Evolutionary conservation across 2,113 vertebrate genomes (phyloP).

Genomic region (Garra rufa): DNA sequence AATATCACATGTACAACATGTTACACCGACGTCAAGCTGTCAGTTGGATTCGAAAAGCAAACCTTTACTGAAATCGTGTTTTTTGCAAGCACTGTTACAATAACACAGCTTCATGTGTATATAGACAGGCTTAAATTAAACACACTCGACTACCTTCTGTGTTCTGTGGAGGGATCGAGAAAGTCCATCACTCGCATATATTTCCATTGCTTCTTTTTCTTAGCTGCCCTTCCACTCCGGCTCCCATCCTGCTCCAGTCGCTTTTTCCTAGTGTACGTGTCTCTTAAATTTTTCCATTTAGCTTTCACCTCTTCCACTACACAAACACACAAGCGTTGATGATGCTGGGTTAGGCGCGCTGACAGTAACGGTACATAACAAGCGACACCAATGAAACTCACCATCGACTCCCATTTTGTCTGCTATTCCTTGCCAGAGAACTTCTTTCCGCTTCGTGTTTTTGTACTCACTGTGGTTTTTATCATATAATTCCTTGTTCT

Average conservation of each 20-base stretch:
- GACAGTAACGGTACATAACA: background rate
- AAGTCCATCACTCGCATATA: conserved; percentile 40
- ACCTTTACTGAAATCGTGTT: background rate
- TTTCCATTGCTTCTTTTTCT: conserved; percentile 37
- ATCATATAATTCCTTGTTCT: conserved; percentile 37
- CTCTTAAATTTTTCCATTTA: conserved; percentile 40
- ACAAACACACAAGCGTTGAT: conserved; percentile 2
- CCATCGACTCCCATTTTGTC: conserved; percentile 41
- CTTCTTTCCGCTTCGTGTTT: conserved; percentile 33
- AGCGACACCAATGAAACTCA: background rate
- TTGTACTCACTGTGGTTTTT: conserved; percentile 34
- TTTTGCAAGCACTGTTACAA: background rate
- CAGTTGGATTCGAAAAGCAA: background rate
- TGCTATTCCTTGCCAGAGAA: conserved; percentile 36
- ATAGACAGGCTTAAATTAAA: background rate
- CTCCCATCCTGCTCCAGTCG: conserved; percentile 14
- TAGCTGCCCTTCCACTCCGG: background rate
- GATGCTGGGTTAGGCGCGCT: background rate
- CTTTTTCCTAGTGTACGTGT: conserved; percentile 37
- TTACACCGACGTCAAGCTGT: background rate
- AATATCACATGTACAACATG: background rate
- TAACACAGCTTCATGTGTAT: background rate
- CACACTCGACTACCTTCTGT: conserved; percentile 17
- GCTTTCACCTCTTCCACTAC: conserved; percentile 35
- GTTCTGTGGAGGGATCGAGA: conserved; percentile 16